Base-by-base conservation (phyloP, 2,888 invertebrate species). In the Phaedon cochleariae region DNA sequence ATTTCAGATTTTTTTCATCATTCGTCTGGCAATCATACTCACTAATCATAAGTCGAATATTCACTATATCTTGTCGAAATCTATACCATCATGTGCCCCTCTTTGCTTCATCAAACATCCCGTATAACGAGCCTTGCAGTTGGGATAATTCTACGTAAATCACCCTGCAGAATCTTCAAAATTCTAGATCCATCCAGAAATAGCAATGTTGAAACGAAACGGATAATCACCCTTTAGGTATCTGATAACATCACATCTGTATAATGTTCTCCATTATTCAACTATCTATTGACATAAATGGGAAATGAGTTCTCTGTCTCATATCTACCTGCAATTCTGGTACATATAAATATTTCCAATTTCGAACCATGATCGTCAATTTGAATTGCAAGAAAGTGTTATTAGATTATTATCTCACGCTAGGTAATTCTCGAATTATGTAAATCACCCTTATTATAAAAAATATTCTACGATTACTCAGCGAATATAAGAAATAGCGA, bases 341-440 rank as follows among this genome's bases (percentile, higher is more conserved):
- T 10, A 10, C n/a, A n/a, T 34, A 34, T 34, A 59, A 59, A 64
- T 59, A 64, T 64, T 34, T 64, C 48, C 37, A 59, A 59, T 64
- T 37, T 31, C 52, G 21, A 17, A 37, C 64, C 53, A 64, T 64
- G 51, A 64, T 53, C 64, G 59, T 64, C 53, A 64, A 64, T 15
- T 59, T 52, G 22, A 59, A 64, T 59, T 64, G 58, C 64, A 21
- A 53, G 64, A 58, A 53, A 64, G 59, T 51, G 59, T 64, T 58
- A 53, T 59, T 64, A 64, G 64, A 64, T 64, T 41, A 64, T 59
- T 58, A 59, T 64, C 64, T 64, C 52, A 34, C 34, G 34, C 34
- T 34, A 34, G 21, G 53, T 64, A 59, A 64, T 52, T 59, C 59
- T 64, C 64, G 53, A 64, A 64, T 64, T 64, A 64, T 64, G 59